Evolutionary conservation across 1,140 invertebrate species (phyloP), one percentile per base, ranked within the genome.

Genomic region (Sycobia sp.): DNA sequence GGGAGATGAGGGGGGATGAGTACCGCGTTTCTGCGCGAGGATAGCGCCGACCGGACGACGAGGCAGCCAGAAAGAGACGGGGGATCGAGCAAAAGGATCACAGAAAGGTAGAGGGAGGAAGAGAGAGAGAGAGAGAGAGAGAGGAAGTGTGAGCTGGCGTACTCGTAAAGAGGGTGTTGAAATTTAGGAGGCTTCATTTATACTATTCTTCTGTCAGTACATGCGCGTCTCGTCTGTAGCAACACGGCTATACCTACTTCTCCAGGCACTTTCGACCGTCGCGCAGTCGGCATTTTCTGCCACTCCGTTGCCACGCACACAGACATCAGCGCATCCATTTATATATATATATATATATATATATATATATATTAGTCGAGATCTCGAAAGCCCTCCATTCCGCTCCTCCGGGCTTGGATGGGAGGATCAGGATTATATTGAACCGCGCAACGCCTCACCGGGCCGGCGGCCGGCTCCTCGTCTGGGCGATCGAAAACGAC

Each of bases 121-220:
- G 29, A 20, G 10, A 34, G 0, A 20, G 34, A 16, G 14, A 1
- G 23, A 7, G 16, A 9, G 18, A 3, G 23, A 18, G 14, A 13
- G 18, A 20, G 23, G 13, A 20, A 32, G n/a, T 29, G 25, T 14
- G 27, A 13, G 46, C 16, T 59, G 14, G 18, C 25, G 14, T 13
- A 23, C 44, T 51, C 36, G 36, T 51, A 67, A 70, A 69, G 70
- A 73, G 73, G 71, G 70, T 76, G 75, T 76, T 75, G 71, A 76
- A 78, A 77, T 76, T 77, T 76, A 75, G 71, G 75, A 78, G 73
- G 73, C 78, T 79, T 79, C 77, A 79, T 79, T 80, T 79, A 69
- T 55, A 66, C 76, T 67, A 78, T 79, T 79, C 78, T 79, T 79
- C 72, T 64, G 50, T 51, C 54, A 53, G 27, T 38, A 32, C n/a